These are phyloP conservation scores for Leptodactylus fallax DNA, from an alignment of 2,797 vertebrate genomes.

Conservation along the genomic window DNA sequence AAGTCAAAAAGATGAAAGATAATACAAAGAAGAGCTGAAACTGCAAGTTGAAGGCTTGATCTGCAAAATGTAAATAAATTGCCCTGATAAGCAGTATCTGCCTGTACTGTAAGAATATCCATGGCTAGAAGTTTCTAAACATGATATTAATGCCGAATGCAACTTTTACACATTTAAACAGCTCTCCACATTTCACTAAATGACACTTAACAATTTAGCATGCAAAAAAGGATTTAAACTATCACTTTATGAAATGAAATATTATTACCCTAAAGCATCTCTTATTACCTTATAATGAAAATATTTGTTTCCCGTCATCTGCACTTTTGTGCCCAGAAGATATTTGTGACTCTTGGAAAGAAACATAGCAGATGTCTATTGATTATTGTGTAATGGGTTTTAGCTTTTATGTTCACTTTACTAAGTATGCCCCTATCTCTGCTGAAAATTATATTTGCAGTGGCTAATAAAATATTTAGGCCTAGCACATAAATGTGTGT, in stretches of 20 bases:
- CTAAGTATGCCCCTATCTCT: not conserved
- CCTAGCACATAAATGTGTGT: not conserved
- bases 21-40: not conserved
- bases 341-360: constrained; percentile 18
- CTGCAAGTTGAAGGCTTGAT: not conserved
- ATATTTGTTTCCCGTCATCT: constrained; percentile 24
- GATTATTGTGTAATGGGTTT: constrained; percentile 15
- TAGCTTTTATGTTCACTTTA: constrained; percentile 1
- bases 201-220: not conserved
- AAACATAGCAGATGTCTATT: constrained; percentile 3
- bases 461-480: constrained; percentile 2
- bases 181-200: not conserved
- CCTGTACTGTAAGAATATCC: not conserved
- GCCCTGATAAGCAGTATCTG: not conserved
- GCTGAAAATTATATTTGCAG: not conserved
- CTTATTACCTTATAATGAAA: constrained; percentile 11
- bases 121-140: not conserved
- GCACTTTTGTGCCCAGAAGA: constrained; percentile 15
- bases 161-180: not conserved
- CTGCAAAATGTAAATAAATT: not conserved
- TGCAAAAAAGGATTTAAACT: not conserved
- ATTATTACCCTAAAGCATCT: not conserved
- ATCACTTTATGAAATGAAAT: constrained; percentile 3
- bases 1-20: too few relatives aligned
- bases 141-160: not conserved